These are phyloP conservation scores for Trinectes maculatus DNA, from an alignment of 2,113 vertebrate genomes.

Conservation along the genomic window DNA sequence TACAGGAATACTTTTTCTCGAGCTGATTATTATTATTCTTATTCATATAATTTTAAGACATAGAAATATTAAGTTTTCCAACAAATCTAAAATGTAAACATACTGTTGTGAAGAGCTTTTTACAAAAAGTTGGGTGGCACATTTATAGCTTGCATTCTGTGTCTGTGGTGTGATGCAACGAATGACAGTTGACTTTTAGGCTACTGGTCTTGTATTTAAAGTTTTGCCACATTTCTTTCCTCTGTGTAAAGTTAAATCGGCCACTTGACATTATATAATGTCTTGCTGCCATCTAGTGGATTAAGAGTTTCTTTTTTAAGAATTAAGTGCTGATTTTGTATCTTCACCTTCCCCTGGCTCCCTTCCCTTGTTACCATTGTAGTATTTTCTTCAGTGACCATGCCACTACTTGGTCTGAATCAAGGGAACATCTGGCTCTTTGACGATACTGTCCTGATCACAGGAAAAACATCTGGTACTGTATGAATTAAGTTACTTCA, in stretches of 20 bases:
- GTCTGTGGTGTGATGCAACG: neutral
- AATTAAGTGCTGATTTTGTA: neutral
- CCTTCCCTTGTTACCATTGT: conserved; percentile 31
- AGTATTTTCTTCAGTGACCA: conserved; percentile 91
- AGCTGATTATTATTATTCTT: too few relatives aligned
- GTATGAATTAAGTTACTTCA: neutral
- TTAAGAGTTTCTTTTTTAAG: neutral
- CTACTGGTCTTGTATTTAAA: neutral
- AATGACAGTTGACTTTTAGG: neutral
- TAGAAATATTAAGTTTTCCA: too few relatives aligned
- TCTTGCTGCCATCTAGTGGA: conserved; percentile 55
- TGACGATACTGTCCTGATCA: conserved; percentile 89
- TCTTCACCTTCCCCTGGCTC: neutral
- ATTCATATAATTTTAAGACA: too few relatives aligned
- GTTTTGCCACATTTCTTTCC: neutral
- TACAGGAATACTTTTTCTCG: too few relatives aligned
- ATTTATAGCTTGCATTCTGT: too few relatives aligned
- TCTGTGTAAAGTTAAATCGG: neutral
- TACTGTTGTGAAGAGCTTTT: too few relatives aligned
- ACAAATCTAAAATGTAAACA: too few relatives aligned
- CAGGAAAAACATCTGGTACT: conserved; percentile 87
- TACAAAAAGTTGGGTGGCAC: too few relatives aligned
- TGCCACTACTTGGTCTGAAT: conserved; percentile 85
- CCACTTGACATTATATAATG: neutral
- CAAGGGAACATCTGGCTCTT: conserved; percentile 93